phyloP scores from a whole-genome alignment of 2,888 invertebrate genomes.

The Chloroclysta siterata region DNA sequence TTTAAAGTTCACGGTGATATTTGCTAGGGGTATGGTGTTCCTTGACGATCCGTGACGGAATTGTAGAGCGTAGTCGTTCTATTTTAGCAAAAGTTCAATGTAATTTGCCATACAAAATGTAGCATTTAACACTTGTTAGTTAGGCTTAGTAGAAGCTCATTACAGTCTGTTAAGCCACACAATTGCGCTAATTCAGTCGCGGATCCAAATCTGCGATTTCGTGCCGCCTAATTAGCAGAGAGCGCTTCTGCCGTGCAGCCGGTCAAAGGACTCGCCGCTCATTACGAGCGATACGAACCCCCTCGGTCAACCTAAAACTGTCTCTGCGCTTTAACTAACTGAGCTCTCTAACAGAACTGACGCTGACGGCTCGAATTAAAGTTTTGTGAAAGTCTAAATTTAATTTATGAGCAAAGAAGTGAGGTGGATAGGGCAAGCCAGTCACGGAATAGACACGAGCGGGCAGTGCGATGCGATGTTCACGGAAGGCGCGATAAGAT shows the following conservation, averaged over 20 bases:
- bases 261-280: conserved; percentile 82
- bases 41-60: conserved; percentile 54
- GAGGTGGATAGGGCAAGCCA: conserved; percentile 64
- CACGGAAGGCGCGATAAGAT: conserved; percentile 82
- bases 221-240: conserved; percentile 79
- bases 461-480: conserved; percentile 79
- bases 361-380: conserved; percentile 49
- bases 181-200: conserved; percentile 76
- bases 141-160: conserved; percentile 52
- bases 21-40: conserved; percentile 54
- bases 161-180: conserved; percentile 64
- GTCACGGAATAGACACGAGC: conserved; percentile 76
- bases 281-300: conserved; percentile 69
- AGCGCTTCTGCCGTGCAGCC: conserved; percentile 70
- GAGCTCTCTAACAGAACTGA: conserved; percentile 44
- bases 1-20: conserved; percentile 82
- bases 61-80: conserved; percentile 22
- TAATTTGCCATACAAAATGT: conserved; percentile 13
- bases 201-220: conserved; percentile 78
- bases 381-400: conserved; percentile 56
- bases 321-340: conserved; percentile 64
- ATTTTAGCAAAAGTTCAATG: conserved; percentile 24
- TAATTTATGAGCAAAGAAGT: conserved; percentile 65
- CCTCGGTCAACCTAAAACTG: conserved; percentile 62
- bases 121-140: conserved; percentile 48